Percentiles rank a stretch among this genome's conserved stretches.
Evolutionary conservation across 2,888 invertebrate species (phyloP).

Genomic region (Tetrapedia diversipes): DNA sequence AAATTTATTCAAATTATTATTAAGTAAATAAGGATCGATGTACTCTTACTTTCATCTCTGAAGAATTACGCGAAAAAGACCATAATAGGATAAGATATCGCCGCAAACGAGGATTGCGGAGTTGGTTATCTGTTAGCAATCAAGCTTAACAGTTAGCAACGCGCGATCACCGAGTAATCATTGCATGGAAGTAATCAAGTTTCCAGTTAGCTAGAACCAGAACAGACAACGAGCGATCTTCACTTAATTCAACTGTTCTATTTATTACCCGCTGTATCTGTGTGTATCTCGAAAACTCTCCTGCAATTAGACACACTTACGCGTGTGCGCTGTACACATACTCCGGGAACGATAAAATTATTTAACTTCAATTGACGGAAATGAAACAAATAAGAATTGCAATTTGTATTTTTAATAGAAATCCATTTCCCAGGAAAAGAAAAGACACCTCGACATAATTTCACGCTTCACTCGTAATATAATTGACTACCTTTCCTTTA

Average conservation of each 20-base stretch:
- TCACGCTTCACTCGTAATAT: neutral
- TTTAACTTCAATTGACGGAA: neutral
- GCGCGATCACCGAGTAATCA: conserved; percentile 23
- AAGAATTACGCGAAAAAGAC: too few relatives aligned
- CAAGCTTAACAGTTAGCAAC: conserved; percentile 13
- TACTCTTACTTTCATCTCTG: too few relatives aligned
- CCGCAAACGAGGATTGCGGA: neutral
- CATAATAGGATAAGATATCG: neutral
- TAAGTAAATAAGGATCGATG: too few relatives aligned
- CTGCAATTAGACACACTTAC: neutral
- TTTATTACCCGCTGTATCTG: neutral
- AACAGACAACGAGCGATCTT: conserved; percentile 13
- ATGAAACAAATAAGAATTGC: neutral
- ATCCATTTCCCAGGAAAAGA: too few relatives aligned
- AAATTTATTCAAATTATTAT: too few relatives aligned
- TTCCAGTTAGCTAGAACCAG: conserved; percentile 14
- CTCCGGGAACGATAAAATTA: neutral
- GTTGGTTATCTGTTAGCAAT: conserved; percentile 14
- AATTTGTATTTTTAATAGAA: too few relatives aligned
- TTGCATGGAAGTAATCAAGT: conserved; percentile 17
- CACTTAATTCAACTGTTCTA: conserved; percentile 12
- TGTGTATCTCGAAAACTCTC: neutral
- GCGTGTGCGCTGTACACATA: neutral
- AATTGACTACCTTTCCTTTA: neutral
- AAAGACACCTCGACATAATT: neutral